phyloP scores from a whole-genome alignment of 2,888 invertebrate genomes.

The Graphium colonna region DNA sequence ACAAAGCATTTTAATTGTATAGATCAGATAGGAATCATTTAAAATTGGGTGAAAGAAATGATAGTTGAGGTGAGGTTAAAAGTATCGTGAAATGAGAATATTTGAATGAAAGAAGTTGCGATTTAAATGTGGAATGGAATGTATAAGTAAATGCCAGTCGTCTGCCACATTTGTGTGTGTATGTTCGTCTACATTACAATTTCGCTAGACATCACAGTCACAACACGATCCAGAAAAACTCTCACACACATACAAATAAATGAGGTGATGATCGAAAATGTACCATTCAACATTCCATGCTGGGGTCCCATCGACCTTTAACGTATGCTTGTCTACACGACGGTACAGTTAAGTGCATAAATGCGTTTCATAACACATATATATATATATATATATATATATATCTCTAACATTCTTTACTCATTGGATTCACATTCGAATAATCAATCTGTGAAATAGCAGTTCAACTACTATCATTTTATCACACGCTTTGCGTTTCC shows the following conservation, averaged over 20 bases:
- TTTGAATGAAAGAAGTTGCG: background rate
- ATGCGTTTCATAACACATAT: constrained; percentile 24
- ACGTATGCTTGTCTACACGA: constrained; percentile 9
- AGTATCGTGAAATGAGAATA: background rate
- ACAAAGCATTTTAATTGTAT: constrained; percentile 47
- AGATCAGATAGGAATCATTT: constrained; percentile 15
- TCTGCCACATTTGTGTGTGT: background rate
- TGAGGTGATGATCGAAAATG: constrained; percentile 26
- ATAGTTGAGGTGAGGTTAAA: background rate
- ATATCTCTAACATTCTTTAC: no score
- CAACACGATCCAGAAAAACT: constrained; percentile 2
- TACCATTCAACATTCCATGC: constrained; percentile 70
- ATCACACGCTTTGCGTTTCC: background rate
- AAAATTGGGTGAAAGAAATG: background rate
- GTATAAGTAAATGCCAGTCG: background rate
- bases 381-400: no score
- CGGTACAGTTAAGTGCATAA: constrained; percentile 6
- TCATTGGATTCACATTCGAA: constrained; percentile 26
- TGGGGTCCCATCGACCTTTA: constrained; percentile 34
- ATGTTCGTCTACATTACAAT: background rate
- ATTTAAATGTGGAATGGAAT: background rate
- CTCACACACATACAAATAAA: constrained; percentile 9
- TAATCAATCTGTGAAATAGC: background rate
- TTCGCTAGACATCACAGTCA: background rate
- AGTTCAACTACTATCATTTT: background rate